Base-by-base conservation (phyloP, 2,888 invertebrate genomes). In the Macrophya annulata region DNA sequence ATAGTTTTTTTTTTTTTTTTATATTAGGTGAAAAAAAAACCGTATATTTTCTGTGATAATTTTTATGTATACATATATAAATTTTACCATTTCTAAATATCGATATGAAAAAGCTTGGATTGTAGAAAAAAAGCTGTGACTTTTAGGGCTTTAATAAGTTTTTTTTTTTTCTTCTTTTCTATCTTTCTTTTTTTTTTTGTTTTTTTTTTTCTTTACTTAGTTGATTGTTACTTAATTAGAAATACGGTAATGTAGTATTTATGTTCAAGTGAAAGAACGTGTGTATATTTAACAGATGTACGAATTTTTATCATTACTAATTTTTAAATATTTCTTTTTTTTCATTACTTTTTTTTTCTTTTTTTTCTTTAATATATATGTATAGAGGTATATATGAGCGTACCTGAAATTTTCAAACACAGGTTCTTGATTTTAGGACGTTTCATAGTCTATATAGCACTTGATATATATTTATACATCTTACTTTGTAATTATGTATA, bases 401-500 rank as follows among this genome's bases (percentile, higher is more conserved):
- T 77, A 77, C 77, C 77, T 77, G 77, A 55, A 77, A 81, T 21
- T 40, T 48, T 71, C 68, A 83, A 83, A 81, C 81, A 81, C 83
- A 68, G 48, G 21, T 83, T 83, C 71, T 71, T 71, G 83, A 65
- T 68, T 83, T 71, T 71, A 68, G 68, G 71, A 83, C 65, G 83
- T 68, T 68, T 83, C 83, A 71, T 83, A 83, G 65, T 43, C 83
- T 74, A 74, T 48, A 71, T 68, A 83, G 83, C 83, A 83, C 71
- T 83, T 81, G 68, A 65, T 65, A 83, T 83, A 81, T 81, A 83
- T 68, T 83, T 83, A 83, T 83, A 83, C 83, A 83, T 83, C 83
- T 83, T 83, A 83, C 68, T 68, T 83, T 51, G 83, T 83, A 83
- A 83, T 83, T 83, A 83, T 83, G 83, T 83, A 83, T 83, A 83